Base-by-base conservation (phyloP, 2,888 invertebrate species). In the Venustoraphidia nigricollis region DNA sequence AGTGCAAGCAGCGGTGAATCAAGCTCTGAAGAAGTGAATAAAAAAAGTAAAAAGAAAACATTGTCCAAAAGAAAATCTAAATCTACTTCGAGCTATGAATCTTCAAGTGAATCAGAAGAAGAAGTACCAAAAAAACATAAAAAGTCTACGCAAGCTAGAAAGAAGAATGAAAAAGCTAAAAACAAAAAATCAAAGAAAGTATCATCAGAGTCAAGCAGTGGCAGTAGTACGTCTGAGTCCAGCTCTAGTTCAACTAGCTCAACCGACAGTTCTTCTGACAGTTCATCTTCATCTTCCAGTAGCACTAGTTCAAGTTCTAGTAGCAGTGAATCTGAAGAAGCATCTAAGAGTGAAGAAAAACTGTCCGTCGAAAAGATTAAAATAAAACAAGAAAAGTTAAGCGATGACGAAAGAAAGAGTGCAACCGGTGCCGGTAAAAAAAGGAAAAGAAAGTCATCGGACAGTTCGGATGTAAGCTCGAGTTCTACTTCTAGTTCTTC, bases 231-330 rank as follows among this genome's bases (percentile, higher is more conserved):
- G 5, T 36, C 44, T 36, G 17, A 17, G 14, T 45, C 17, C 34
- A 49, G 10, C 10, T 51, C 52, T n/a, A 50, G 50, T 4, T 53
- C 53, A 0, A 53, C 52, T 46, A 53, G 53, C 27, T 55, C 57
- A 17, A 55, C 55, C 40, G 54, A 55, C 11, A 54, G 53, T 42
- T 55, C 56, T 3, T 53, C 54, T 1, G 53, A 51, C 34, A 51
- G 51, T 35, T 52, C 53, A 10, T 53, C 52, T 13, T 49, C 45
- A 34, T 48, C 48, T 1, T 54, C 57, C 8, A 52, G 50, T 46
- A 53, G 52, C 10, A 53, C 55, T 34, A 51, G 48, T 39, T 53
- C 50, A 14, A 53, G 51, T 44, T 51, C 50, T 4, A 53, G 52
- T 41, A 53, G 53, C 35, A 51, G 49, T 11, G 46, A 46, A 27